These are phyloP conservation scores for Varecia variegata DNA, from an alignment of 2,797 vertebrate genomes.

Conservation along the genomic window DNA sequence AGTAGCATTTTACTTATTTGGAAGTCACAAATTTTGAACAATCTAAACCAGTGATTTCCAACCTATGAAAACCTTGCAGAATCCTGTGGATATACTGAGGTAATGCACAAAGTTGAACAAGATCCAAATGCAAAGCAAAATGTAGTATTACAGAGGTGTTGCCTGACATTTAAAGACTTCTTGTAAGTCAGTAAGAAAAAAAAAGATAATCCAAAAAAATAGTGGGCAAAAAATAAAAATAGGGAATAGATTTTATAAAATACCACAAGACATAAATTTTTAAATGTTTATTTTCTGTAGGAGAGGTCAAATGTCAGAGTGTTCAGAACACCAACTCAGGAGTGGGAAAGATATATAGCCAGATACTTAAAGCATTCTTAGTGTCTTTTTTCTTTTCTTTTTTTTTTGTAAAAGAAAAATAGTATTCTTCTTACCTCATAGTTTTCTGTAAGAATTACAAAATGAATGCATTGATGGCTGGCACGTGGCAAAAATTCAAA, in stretches of 20 bases:
- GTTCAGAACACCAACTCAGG: not conserved
- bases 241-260: not conserved
- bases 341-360: not conserved
- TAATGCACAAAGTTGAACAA: not conserved
- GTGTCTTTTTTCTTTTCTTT: not conserved
- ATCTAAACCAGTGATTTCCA: not conserved
- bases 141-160: not conserved
- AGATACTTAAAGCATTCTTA: not conserved
- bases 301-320: not conserved
- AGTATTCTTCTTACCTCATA: not conserved
- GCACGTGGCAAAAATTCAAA: not conserved
- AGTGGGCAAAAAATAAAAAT: not conserved
- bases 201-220: not conserved
- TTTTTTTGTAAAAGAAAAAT: not conserved
- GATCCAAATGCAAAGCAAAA: not conserved
- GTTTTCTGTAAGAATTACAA: not conserved
- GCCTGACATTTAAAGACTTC: not conserved
- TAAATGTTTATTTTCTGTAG: not conserved
- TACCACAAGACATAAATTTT: not conserved
- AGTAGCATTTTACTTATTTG: not conserved
- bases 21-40: not conserved
- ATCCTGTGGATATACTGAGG: not conserved
- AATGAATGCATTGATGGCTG: not conserved
- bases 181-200: conserved; percentile 17
- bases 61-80: not conserved